Conservation (phyloP, 64 coral and sea anemone genomes). For the Porites lutea region DNA sequence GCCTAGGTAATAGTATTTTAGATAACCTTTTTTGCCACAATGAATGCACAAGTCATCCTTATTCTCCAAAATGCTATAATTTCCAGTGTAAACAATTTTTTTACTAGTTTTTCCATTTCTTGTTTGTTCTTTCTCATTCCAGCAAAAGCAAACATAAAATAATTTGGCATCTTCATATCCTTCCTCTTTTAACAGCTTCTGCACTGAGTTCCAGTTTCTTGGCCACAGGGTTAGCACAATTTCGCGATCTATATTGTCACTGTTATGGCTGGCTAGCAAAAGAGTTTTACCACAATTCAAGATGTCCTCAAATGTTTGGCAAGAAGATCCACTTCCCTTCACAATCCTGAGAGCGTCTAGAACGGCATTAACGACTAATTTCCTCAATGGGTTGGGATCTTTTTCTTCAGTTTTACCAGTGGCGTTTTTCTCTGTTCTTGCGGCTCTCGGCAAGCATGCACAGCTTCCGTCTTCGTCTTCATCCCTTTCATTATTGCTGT, state of each 20-base stretch:
- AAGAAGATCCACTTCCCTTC: too few species aligned
- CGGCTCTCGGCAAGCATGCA: too few species aligned
- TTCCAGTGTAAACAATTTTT: constrained; percentile 75
- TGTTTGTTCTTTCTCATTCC: constrained; percentile 20
- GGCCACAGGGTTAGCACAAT: constrained; percentile 63
- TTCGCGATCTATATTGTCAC: constrained; percentile 35
- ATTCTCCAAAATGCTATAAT: constrained; percentile 62
- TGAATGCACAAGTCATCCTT: constrained; percentile 42
- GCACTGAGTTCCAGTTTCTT: constrained; percentile 66
- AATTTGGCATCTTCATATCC: constrained; percentile 66
- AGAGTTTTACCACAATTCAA: too few species aligned
- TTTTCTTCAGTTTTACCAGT: too few species aligned
- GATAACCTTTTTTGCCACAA: constrained; percentile 59
- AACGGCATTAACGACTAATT: constrained; percentile 73
- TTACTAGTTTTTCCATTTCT: constrained; percentile 43
- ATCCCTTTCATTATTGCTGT: constrained; percentile 14
- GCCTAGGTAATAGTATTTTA: constrained; percentile 67
- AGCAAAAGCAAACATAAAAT: constrained; percentile 71
- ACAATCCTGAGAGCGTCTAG: constrained; percentile 83
- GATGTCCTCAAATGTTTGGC: too few species aligned
- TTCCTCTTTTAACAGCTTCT: constrained; percentile 70
- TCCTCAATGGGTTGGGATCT: constrained; percentile 31
- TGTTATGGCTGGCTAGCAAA: too few species aligned
- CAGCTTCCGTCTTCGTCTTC: constrained; percentile 35
- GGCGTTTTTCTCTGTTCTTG: too few species aligned